Evolutionary conservation across 1,140 invertebrate genomes (phyloP), one percentile per base, ranked within the genome.

Genomic region (Phenacoccus solenopsis): DNA sequence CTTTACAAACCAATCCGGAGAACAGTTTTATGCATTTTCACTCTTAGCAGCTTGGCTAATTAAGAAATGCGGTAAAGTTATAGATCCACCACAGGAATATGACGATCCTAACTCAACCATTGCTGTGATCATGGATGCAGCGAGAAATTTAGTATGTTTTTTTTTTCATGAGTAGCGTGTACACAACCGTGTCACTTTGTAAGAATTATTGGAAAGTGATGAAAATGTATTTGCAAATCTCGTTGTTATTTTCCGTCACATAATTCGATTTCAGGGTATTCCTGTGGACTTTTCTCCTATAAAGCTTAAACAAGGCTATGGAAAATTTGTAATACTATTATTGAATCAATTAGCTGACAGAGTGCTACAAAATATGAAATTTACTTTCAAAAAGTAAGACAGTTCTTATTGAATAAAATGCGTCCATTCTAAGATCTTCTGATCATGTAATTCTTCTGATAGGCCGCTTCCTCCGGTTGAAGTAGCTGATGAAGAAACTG

Each of bases 1-100:
- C 91, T 0, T 84, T 93, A 49, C 84, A 87, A 20, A 93, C 89
- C 67, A 98, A 98, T 82, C 87, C 30, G 95, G 94, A 4, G 96
- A 98, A 79, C 96, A 98, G 78, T 98, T 98, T 82, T 96, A 88
- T 76, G 85, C 92, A 74, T 98, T 98, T 78, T 90, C 90, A 0
- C 88, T 91, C 2, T 81, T 97, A 25, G 88, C 91, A 59, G 91
- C 93, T 20, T 98, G 94, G 95, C 79, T 98, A 1, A 88, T 97
- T 74, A 82, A 88, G 71, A 93, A 93, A 81, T 80, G 83, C 74
- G 93, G 94, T 7, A 87, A 85, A 76, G 79, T 83, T 35, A 92
- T 97, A 81, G 89, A 93, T 70, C 85, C 87, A 71, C 94, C 94
- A 1, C 90, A 95, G 79, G 94, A 97, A 82, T 91, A 88, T 76